Base-by-base conservation (phyloP, 2,113 vertebrate genomes). In the Sceloporus tristichus region DNA sequence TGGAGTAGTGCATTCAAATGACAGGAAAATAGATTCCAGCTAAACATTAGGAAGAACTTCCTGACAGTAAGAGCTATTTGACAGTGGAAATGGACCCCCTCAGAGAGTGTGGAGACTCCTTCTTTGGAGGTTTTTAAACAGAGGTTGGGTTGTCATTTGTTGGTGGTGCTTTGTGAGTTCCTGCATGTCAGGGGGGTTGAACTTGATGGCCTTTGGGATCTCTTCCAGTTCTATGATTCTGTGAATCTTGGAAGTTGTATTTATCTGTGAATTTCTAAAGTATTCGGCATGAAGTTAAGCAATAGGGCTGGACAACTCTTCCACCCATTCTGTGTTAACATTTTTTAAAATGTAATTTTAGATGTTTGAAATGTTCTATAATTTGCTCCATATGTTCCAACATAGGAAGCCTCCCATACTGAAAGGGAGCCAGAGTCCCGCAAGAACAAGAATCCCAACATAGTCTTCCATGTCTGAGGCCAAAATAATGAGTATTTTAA, bases 351-450 rank as follows among this genome's bases (percentile, higher is more conserved):
- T 40, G 42, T 74, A 56, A 2, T 87, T 78, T 88, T 11, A 29
- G 75, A 77, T 34, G 14, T 19, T 10, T 68, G 59, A 78, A 76
- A 89, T 2, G 8, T 74, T 71, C 81, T 23, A 70, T 92, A 86
- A 91, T 90, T 29, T 9, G 59, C 81, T 85, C 86, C 93, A 88
- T 21, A 75, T 87, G 84, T 83, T 70, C 54, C 79, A 40, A 27
- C 78, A 90, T 78, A 91, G 85, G 88, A 91, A 91, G 54, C 70
- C 87, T 78, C 53, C 87, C 1, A 1, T 54, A 1, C 25, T 79
- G 54, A 38, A 84, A 90, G 75, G 85, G 42, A 85, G 62, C 75
- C 80, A 9, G 11, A 71, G 25, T 65, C 68, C 86, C 86, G 18
- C n/a, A 6, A 73, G 56, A 54, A n/a, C 14, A 75, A 81, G 9